phyloP scores from a whole-genome alignment of 2,888 invertebrate genomes.

The Acronicta leporina region DNA sequence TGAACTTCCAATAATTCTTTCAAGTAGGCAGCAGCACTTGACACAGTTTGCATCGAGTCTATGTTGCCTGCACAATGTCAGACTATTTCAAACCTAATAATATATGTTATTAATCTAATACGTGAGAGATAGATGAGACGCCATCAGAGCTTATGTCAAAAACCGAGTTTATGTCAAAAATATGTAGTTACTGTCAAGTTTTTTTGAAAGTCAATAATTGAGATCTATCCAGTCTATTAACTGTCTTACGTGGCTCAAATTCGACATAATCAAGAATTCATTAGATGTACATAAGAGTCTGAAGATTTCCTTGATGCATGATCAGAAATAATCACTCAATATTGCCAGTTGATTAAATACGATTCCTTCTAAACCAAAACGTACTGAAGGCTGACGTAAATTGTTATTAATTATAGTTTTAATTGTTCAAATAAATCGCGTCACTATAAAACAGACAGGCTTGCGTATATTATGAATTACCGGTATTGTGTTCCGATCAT shows the following conservation, averaged over 20 bases:
- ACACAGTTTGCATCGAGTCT: slow-evolving; percentile 67
- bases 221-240: no score
- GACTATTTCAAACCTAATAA: slow-evolving; percentile 57
- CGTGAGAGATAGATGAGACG: slow-evolving; percentile 8
- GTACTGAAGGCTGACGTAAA: slow-evolving; percentile 35
- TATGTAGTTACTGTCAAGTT: no score
- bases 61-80: slow-evolving; percentile 70
- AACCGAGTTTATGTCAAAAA: no score
- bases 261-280: slow-evolving; percentile 2
- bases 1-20: slow-evolving; percentile 37
- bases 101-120: slow-evolving; percentile 6
- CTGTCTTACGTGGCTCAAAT: no score
- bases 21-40: slow-evolving; percentile 63
- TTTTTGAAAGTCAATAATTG: no score
- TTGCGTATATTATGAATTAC: slow-evolving; percentile 14
- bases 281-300: background rate
- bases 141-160: no score
- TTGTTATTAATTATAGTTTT: slow-evolving; percentile 32
- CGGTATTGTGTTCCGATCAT: slow-evolving; percentile 8
- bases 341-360: slow-evolving; percentile 43
- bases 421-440: slow-evolving; percentile 36
- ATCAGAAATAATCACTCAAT: slow-evolving; percentile 5
- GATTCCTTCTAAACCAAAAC: slow-evolving; percentile 19
- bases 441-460: slow-evolving; percentile 9
- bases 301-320: background rate